Percentiles rank a stretch among this genome's conserved stretches.
Evolutionary conservation across 2,888 invertebrate genomes (phyloP).

Genomic region (Theretra japonica): DNA sequence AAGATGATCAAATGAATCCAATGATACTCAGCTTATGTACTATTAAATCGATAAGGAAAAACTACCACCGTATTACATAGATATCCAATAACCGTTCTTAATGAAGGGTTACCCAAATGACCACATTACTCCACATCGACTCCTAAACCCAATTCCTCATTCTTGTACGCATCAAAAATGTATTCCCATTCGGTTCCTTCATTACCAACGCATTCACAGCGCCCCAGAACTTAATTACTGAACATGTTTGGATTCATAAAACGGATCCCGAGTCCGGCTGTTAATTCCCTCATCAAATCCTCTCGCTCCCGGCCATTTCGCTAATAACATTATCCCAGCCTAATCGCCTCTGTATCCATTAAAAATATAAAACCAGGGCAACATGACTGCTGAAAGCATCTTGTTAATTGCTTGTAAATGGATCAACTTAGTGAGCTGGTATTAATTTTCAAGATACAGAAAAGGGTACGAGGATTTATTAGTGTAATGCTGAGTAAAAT

Average conservation of each 20-base stretch:
- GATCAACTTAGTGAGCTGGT: neutral
- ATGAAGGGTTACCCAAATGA: too few relatives aligned
- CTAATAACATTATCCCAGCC: conserved; percentile 37
- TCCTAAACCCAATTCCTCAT: neutral
- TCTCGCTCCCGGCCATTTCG: conserved; percentile 1
- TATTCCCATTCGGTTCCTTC: neutral
- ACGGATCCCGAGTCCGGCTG: neutral
- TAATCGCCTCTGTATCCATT: conserved; percentile 41
- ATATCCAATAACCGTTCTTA: too few relatives aligned
- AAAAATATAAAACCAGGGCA: conserved; percentile 38
- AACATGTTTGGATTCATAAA: conserved; percentile 14
- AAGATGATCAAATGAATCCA: too few relatives aligned
- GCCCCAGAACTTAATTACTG: conserved; percentile 6
- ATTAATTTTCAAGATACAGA: neutral
- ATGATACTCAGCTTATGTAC: too few relatives aligned
- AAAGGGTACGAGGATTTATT: too few relatives aligned
- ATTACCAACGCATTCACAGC: neutral
- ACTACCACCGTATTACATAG: too few relatives aligned
- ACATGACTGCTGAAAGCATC: neutral
- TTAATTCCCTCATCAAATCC: conserved; percentile 17
- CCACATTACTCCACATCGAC: too few relatives aligned
- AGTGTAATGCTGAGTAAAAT: too few relatives aligned
- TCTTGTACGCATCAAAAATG: neutral
- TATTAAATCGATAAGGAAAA: too few relatives aligned
- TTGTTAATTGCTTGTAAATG: neutral